phyloP scores from a whole-genome alignment of 2,888 invertebrate genomes.

The Tipula helvola region DNA sequence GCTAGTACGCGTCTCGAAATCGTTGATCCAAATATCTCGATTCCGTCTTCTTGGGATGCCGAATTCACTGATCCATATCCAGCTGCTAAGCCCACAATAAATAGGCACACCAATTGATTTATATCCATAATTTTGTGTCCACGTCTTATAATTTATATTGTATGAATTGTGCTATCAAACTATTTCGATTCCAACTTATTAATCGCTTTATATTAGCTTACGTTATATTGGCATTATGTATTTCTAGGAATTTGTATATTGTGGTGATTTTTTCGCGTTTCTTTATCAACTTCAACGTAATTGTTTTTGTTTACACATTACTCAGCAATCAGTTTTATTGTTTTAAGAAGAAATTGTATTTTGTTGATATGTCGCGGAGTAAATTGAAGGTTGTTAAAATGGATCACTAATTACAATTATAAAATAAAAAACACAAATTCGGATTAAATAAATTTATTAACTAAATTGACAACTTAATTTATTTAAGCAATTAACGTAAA shows the following conservation, averaged over 20 bases:
- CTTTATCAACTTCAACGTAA: neutral
- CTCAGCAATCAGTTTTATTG: neutral
- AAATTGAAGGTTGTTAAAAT: neutral
- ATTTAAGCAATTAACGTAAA: too few species aligned
- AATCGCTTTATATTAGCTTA: neutral
- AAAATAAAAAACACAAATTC: neutral
- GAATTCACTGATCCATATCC: neutral
- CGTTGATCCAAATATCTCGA: too few species aligned
- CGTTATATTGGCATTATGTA: neutral
- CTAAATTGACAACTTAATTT: too few species aligned
- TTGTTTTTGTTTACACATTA: neutral
- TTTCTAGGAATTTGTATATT: neutral
- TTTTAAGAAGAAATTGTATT: neutral
- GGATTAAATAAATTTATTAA: too few species aligned
- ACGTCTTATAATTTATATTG: too few species aligned
- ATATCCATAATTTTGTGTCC: neutral
- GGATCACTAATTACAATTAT: neutral
- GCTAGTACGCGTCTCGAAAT: too few species aligned
- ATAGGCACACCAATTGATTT: neutral
- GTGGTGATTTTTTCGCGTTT: neutral
- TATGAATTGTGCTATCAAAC: neutral
- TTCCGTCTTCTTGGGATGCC: too few species aligned
- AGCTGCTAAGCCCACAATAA: neutral
- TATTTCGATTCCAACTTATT: neutral
- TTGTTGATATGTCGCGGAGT: neutral